Base-by-base conservation (phyloP, 64 coral and sea anemone species). In the Stichodactyla helianthus region DNA sequence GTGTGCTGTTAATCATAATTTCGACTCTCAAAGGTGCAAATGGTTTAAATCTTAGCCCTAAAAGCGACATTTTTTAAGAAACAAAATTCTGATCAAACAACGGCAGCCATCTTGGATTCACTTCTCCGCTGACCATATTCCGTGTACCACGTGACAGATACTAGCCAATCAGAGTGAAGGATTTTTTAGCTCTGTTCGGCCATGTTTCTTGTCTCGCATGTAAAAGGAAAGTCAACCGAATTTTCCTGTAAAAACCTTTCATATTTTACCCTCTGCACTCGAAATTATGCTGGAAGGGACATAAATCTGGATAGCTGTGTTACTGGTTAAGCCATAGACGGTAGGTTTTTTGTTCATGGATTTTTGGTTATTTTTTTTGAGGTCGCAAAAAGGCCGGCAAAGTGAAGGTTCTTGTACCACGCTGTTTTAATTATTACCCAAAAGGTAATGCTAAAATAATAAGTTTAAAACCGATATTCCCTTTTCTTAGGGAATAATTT, bases 131-230 rank as follows among this genome's bases (percentile, higher is more conserved):
- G 83, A 54, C 78, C 78, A 7, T 28, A 51, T 52, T 23, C 26
- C 56, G 22, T 58, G 5, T 74, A 74, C 51, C 83, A 84, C 83
- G 83, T 84, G 83, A 84, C 16, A 57, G 6, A 9, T 14, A 60
- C 27, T 7, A 84, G 35, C 83, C 83, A 84, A 84, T 84, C 54
- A 84, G 53, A 63, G 57, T 17, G 83, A 4, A 25, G 54, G 14
- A 84, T 84, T 84, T 51, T 2, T 2, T 60, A 4, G 0, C 59
- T 19, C 59, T 26, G 59, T 55, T 60, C 83, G 54, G 83, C 83
- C 83, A 84, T 84, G 14, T 84, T 83, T 56, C 55, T 54, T 27
- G 5, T 74, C 35, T 44, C 68, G 68, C 68, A 74, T 74, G 68
- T n/a, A 10, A 28, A 31, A 23, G 10, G 5, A 11, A 74, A 74